phyloP scores from a whole-genome alignment of 2,113 vertebrate species.

The Rhinogobius similis region DNA sequence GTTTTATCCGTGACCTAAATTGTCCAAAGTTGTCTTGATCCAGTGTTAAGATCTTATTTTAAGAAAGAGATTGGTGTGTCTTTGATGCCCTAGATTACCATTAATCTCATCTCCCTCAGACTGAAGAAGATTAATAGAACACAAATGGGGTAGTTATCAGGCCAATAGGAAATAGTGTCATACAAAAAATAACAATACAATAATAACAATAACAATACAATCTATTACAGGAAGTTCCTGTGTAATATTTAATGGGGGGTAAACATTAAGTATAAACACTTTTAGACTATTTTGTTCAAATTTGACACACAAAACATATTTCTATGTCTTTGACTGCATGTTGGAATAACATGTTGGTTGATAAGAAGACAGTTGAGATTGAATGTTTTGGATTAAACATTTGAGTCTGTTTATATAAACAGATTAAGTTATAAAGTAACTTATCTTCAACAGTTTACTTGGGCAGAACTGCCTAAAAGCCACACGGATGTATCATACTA shows the following conservation, averaged over 20 bases:
- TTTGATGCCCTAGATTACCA: constrained; percentile 71
- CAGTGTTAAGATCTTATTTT: constrained; percentile 77
- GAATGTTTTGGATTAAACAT: not conserved
- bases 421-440: constrained; percentile 25
- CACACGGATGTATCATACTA: constrained; percentile 13
- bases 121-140: constrained; percentile 54
- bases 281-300: not conserved
- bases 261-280: not conserved
- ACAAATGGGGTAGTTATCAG: constrained; percentile 52
- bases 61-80: constrained; percentile 67
- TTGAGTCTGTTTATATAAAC: constrained; percentile 41
- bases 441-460: not conserved
- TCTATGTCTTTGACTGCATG: not conserved
- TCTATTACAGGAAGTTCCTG: not conserved
- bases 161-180: constrained; percentile 39
- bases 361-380: not conserved
- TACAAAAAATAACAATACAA: constrained; percentile 14
- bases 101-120: constrained; percentile 64
- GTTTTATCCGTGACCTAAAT: constrained; percentile 63
- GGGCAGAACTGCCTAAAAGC: not conserved
- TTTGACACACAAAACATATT: constrained; percentile 13
- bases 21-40: constrained; percentile 66
- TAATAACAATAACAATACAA: constrained; percentile 12
- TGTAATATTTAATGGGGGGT: constrained; percentile 7
- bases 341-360: constrained; percentile 5